Evolutionary conservation across 1,140 invertebrate species (phyloP), one percentile per base, ranked within the genome.

Genomic region (Agrilus planipennis): DNA sequence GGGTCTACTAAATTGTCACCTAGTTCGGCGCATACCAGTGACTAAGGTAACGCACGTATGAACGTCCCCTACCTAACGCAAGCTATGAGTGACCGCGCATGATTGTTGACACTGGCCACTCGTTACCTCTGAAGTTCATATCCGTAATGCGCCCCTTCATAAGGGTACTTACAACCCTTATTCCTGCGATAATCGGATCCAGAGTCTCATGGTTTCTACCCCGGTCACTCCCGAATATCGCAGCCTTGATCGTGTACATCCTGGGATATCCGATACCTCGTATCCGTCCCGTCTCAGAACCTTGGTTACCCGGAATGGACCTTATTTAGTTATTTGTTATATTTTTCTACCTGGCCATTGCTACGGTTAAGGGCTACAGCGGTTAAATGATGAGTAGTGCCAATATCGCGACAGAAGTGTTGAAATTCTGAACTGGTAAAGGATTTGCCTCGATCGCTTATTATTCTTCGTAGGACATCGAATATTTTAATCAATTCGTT

Each of bases 301-400:
- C 23, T 27, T 27, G 7, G n/a, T n/a, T n/a, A 27, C 23, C n/a
- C 23, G 7, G 7, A 27, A 27, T n/a, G 23, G 23, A 27, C 23
- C 23, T 9, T n/a, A n/a, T n/a, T 9, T 9, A 54, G 42, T 3
- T 49, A 50, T 7, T 37, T 38, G 45, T 58, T 61, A 22, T 53
- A 52, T 0, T 55, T 34, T 16, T 61, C 53, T 3, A 59, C 51
- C 23, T 61, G 55, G 3, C 46, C 50, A n/a, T n/a, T n/a, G n/a
- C n/a, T n/a, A n/a, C n/a, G n/a, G n/a, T n/a, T n/a, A n/a, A n/a
- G n/a, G n/a, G 29, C 51, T 56, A 10, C 46, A 14, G 53, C 45
- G 11, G 47, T 47, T 11, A 28, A 21, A 10, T 35, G 21, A 34
- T 46, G 45, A 4, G 36, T 19, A 12, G 51, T 50, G 2, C 34